A percentile compares a stretch with the other conserved stretches of the same genome.
phyloP scores from a whole-genome alignment of 2,113 vertebrate species.

The Penelope pileata region DNA sequence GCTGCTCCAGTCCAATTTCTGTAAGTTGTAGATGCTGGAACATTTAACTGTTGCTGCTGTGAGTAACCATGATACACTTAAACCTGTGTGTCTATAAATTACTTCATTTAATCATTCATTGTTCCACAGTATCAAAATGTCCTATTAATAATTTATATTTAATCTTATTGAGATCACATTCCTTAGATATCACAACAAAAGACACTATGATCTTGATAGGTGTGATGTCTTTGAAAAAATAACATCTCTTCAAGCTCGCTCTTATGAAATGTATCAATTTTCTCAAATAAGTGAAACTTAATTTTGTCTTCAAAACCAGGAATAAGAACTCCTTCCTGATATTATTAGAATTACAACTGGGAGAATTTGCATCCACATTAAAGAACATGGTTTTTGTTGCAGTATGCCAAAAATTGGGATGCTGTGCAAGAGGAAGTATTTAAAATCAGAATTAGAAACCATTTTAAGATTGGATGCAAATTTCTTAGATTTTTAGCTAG shows the following conservation, averaged over 20 bases:
- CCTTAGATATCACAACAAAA: neutral
- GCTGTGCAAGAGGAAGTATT: neutral
- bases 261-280: neutral
- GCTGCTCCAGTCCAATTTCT: neutral
- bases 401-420: neutral
- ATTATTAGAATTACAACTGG: neutral
- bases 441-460: neutral
- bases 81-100: neutral
- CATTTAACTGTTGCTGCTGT: neutral
- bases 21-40: neutral
- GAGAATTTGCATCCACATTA: neutral
- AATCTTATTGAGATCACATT: fast-evolving
- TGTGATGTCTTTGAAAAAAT: neutral
- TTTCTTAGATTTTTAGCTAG: neutral
- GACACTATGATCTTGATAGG: neutral
- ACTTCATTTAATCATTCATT: neutral
- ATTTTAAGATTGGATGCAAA: neutral
- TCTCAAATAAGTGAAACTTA: neutral
- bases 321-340: neutral
- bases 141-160: neutral
- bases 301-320: neutral
- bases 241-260: neutral
- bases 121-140: neutral
- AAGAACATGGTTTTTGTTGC: neutral
- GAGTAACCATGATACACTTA: neutral